These are phyloP conservation scores for Drosophila nr. medialis DNA, from an alignment of 2,888 invertebrate species.

Conservation along the genomic window DNA sequence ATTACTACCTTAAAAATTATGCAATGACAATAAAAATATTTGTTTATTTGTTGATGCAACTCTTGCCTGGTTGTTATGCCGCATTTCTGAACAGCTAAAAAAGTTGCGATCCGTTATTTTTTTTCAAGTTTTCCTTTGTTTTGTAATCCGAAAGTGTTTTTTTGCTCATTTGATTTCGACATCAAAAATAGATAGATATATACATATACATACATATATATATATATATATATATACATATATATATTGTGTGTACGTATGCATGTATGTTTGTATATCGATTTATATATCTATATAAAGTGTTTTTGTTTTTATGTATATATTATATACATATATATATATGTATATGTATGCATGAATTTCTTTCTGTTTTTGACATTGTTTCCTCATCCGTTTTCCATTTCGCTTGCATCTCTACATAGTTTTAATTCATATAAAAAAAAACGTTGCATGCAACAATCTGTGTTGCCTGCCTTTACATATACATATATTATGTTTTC, in stretches of 20 bases:
- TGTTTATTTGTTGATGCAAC: constrained; percentile 48
- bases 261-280: constrained; percentile 21
- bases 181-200: constrained; percentile 71
- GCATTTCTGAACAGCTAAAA: constrained; percentile 45
- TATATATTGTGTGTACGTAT: constrained; percentile 16
- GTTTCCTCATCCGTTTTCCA: constrained; percentile 19
- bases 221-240: constrained; percentile 4
- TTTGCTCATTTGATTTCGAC: constrained; percentile 55
- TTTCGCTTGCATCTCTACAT: constrained; percentile 17
- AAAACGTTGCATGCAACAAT: constrained; percentile 32
- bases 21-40: constrained; percentile 78
- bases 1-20: constrained; percentile 78
- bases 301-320: constrained; percentile 14
- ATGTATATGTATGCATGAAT: constrained; percentile 32
- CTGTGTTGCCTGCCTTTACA: constrained; percentile 10
- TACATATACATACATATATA: constrained; percentile 24
- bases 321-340: constrained; percentile 17
- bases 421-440: constrained; percentile 28
- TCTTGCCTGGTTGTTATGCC: constrained; percentile 20
- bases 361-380: constrained; percentile 43
- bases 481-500: constrained; percentile 1
- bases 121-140: constrained; percentile 7
- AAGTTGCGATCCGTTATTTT: constrained; percentile 26
- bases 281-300: constrained; percentile 31
- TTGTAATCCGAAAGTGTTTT: constrained; percentile 29